These are phyloP conservation scores for Tetanocera ferruginea DNA, from an alignment of 2,888 invertebrate species.

Conservation along the genomic window DNA sequence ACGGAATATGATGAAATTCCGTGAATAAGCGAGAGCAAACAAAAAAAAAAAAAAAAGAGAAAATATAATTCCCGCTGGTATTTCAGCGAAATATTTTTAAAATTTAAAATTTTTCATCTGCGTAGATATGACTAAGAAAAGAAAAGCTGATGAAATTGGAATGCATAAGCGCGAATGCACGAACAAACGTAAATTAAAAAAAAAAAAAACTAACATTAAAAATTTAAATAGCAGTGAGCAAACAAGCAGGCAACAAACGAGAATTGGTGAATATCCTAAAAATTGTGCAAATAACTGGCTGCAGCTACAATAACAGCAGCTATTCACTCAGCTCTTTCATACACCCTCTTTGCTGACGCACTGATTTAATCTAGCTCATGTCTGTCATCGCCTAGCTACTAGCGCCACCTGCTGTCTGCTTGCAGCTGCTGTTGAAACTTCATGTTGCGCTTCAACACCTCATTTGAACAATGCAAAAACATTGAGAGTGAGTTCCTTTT, in stretches of 20 bases:
- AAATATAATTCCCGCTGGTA: background rate
- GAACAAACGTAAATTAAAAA: background rate
- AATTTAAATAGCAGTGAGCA: background rate
- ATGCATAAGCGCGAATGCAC: no score
- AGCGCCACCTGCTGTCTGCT: constrained; percentile 17
- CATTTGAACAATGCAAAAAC: constrained; percentile 14
- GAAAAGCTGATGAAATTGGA: background rate
- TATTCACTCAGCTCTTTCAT: background rate
- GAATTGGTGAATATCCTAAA: background rate
- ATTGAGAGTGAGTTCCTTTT: background rate
- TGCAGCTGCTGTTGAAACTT: constrained; percentile 16
- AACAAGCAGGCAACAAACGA: background rate
- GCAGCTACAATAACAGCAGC: background rate
- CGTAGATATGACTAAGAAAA: background rate
- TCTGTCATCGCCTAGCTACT: background rate
- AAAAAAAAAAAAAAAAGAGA: background rate
- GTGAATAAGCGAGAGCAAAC: background rate
- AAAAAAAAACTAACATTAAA: background rate
- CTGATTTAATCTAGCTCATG: background rate
- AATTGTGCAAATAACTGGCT: background rate
- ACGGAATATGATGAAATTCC: background rate
- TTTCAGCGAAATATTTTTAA: background rate
- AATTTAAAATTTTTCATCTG: constrained; percentile 1
- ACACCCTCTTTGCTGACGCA: background rate
- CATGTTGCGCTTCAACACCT: constrained; percentile 37